A percentile compares a stretch with the other conserved stretches of the same genome.
phyloP scores from a whole-genome alignment of 2,888 invertebrate species.

The Tineola bisselliella region DNA sequence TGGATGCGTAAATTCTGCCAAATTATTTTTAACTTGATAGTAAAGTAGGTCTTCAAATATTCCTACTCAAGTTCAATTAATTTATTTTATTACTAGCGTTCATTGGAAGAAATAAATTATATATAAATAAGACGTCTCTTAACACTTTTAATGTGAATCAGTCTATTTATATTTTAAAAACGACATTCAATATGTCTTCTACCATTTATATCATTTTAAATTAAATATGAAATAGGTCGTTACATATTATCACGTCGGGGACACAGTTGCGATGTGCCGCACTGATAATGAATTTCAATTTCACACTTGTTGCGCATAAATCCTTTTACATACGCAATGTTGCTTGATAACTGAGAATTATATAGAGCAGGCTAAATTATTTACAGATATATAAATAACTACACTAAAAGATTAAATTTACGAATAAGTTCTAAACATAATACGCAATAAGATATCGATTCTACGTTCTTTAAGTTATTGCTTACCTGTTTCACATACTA shows the following conservation, averaged over 20 bases:
- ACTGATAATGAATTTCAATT: constrained; percentile 64
- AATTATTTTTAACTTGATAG: neutral
- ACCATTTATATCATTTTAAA: neutral
- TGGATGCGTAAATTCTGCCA: neutral
- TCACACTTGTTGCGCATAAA: constrained; percentile 49
- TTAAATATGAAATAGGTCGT: neutral
- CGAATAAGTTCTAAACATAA: too few relatives aligned
- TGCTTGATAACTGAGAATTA: neutral
- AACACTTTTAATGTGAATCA: too few relatives aligned
- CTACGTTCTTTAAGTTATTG: too few relatives aligned
- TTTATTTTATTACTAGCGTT: neutral
- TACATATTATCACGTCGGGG: constrained; percentile 20
- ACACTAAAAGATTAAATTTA: too few relatives aligned
- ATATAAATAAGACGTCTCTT: too few relatives aligned
- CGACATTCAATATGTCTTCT: neutral
- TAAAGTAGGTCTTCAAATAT: neutral
- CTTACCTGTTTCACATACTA: too few relatives aligned
- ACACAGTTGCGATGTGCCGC: constrained; percentile 51
- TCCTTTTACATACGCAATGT: neutral
- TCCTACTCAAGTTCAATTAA: too few relatives aligned
- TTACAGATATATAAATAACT: too few relatives aligned
- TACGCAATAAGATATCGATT: too few relatives aligned
- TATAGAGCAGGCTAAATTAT: neutral
- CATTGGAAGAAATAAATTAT: too few relatives aligned
- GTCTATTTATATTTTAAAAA: neutral